phyloP scores from a whole-genome alignment of 2,113 vertebrate genomes.

The Nerophis lumbriciformis region DNA sequence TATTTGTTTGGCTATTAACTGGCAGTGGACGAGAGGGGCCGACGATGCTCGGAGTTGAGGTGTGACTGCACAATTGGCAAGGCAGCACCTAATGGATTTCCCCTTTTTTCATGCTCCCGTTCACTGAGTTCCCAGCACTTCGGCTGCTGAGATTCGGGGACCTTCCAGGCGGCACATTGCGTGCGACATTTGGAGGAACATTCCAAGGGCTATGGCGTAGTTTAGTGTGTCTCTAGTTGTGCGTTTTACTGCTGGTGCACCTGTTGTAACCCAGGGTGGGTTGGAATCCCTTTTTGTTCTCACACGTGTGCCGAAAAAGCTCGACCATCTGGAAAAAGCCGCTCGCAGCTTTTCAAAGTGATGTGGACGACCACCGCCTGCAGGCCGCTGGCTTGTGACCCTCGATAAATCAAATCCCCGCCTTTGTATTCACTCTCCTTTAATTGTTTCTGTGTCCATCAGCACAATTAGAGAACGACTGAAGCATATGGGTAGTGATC shows the following conservation, averaged over 20 bases:
- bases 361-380: conserved; percentile 1
- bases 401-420: conserved; percentile 63
- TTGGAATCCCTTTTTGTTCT: background rate
- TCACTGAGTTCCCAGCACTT: conserved; percentile 23
- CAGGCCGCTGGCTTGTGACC: conserved; percentile 51
- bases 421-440: conserved; percentile 22
- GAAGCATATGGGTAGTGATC: too few relatives aligned
- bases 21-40: conserved; percentile 17
- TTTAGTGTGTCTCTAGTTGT: background rate
- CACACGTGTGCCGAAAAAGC: background rate
- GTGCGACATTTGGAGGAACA: conserved; percentile 32
- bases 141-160: conserved; percentile 45
- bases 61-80: conserved; percentile 23
- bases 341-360: conserved; percentile 24
- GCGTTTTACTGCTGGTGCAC: background rate
- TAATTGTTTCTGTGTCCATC: background rate
- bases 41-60: conserved; percentile 8
- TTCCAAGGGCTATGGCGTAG: conserved; percentile 14
- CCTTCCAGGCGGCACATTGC: conserved; percentile 49
- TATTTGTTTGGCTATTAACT: conserved; percentile 21
- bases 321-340: conserved; percentile 51
- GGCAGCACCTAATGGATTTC: conserved; percentile 33
- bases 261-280: conserved; percentile 1
- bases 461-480: background rate
- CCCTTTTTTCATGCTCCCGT: conserved; percentile 23